Evolutionary conservation across 2,888 invertebrate genomes (phyloP).

Genomic region (Tetranychus piercei): DNA sequence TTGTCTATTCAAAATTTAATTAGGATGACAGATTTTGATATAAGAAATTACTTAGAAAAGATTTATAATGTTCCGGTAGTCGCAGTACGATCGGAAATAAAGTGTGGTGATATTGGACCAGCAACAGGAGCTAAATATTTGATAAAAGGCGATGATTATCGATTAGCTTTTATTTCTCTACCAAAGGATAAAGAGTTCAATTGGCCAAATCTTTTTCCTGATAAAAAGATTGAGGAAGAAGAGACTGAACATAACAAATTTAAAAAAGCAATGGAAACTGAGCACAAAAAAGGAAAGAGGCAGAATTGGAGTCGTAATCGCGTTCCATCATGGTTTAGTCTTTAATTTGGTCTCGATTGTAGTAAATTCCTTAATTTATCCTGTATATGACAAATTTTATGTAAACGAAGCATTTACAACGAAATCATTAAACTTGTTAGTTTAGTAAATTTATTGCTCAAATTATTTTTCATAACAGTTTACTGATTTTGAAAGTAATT

Average conservation of each 20-base stretch:
- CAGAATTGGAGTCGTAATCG: slow-evolving; percentile 23
- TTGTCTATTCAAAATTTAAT: slow-evolving; percentile 22
- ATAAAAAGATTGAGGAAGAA: slow-evolving; percentile 32
- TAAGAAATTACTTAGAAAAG: slow-evolving; percentile 82
- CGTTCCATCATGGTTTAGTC: slow-evolving; percentile 27
- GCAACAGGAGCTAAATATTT: slow-evolving; percentile 46
- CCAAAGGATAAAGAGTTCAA: slow-evolving; percentile 50
- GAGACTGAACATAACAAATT: slow-evolving; percentile 36
- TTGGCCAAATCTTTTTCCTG: slow-evolving; percentile 53
- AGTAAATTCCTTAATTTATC: background rate
- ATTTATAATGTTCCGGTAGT: slow-evolving; percentile 71
- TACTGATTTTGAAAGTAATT: too few relatives aligned
- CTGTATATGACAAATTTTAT: background rate
- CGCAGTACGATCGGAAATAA: slow-evolving; percentile 55
- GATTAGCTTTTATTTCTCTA: slow-evolving; percentile 57
- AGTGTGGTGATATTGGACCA: slow-evolving; percentile 37
- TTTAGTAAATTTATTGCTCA: background rate
- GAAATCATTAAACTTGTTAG: background rate
- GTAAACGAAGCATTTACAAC: background rate
- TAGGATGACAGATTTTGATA: slow-evolving; percentile 69
- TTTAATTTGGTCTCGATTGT: background rate
- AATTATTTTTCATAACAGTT: too few relatives aligned
- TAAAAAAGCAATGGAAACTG: background rate
- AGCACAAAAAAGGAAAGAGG: slow-evolving; percentile 19
- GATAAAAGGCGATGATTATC: slow-evolving; percentile 55